Evolutionary conservation across 2,888 invertebrate species (phyloP), one percentile per base, ranked within the genome.

Genomic region (Plutella xylostella): DNA sequence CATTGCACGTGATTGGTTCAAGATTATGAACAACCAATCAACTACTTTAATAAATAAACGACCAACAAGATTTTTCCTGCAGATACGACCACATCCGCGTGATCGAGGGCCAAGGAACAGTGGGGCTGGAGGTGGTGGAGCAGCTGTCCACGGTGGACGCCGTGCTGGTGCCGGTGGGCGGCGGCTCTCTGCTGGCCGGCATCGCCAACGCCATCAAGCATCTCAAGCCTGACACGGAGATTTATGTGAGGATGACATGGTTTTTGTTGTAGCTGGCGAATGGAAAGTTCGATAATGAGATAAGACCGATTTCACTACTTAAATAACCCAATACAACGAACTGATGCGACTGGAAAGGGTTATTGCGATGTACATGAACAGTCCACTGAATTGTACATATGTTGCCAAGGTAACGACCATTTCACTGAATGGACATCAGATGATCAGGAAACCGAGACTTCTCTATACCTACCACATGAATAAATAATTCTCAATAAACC

Each of bases 1-100:
- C 2, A 28, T 12, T 28, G n/a, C 28, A 25, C 25, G 5, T 5
- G 11, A 25, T 11, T 25, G 11, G 5, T 7, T 25, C 6, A 25
- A 25, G 15, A 14, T 4, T 9, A 9, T 34, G 14, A 14, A 14
- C 7, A 6, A 14, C 33, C 9, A 33, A 34, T 4, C 12, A n/a
- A 2, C 17, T 1, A 15, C 12, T 34, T 34, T 2, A 9, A 34
- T 15, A 34, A n/a, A 17, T n/a, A n/a, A n/a, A n/a, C n/a, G n/a
- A n/a, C n/a, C n/a, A n/a, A 28, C 9, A 21, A 18, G 17, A 15
- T 18, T 12, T 6, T 17, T 20, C 17, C 31, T n/a, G 11, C 68
- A 94, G 94, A 2, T 97, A 91, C 63, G 97, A 98, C 71, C 95
- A 97, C 68, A 96, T 97, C 0, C 88, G 96, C 61, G 91, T 97